Conservation (phyloP, 2,113 vertebrate genomes). For the Nyctereutes procyonoides region DNA sequence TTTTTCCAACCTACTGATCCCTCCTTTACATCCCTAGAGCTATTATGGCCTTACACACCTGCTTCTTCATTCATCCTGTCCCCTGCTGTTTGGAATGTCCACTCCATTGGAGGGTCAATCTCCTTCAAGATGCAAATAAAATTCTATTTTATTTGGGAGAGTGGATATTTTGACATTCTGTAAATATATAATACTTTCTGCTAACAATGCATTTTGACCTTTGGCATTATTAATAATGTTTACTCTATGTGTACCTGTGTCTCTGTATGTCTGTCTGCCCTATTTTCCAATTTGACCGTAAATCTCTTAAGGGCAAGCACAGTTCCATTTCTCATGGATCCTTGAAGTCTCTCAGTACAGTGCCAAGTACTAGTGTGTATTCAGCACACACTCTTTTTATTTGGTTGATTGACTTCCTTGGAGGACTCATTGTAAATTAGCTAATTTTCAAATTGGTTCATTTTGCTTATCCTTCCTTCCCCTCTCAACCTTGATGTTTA, state of each 20-base stretch:
- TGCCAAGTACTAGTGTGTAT: not conserved
- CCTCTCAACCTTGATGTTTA: not conserved
- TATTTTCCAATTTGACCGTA: not conserved
- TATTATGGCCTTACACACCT: not conserved
- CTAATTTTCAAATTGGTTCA: not conserved
- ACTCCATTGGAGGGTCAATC: not conserved
- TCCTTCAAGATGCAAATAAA: not conserved
- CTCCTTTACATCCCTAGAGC: not conserved
- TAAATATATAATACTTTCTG: not conserved
- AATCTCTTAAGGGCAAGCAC: not conserved
- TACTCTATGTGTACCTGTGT: not conserved
- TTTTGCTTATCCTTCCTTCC: conserved; percentile 23
- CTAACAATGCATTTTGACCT: not conserved
- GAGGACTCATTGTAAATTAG: conserved; percentile 40
- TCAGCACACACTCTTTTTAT: not conserved
- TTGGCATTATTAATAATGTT: not conserved
- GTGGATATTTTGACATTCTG: not conserved
- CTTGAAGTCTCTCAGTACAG: not conserved
- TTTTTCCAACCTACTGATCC: no score
- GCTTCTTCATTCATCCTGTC: not conserved
- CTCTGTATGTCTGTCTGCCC: not conserved
- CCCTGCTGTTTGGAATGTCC: fast-evolving
- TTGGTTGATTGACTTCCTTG: not conserved
- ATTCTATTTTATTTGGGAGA: not conserved
- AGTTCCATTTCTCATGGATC: not conserved